A percentile compares a stretch with the other conserved stretches of the same genome.
Evolutionary conservation across 2,888 invertebrate species (phyloP).

Genomic region (Adelphocoris suturalis): DNA sequence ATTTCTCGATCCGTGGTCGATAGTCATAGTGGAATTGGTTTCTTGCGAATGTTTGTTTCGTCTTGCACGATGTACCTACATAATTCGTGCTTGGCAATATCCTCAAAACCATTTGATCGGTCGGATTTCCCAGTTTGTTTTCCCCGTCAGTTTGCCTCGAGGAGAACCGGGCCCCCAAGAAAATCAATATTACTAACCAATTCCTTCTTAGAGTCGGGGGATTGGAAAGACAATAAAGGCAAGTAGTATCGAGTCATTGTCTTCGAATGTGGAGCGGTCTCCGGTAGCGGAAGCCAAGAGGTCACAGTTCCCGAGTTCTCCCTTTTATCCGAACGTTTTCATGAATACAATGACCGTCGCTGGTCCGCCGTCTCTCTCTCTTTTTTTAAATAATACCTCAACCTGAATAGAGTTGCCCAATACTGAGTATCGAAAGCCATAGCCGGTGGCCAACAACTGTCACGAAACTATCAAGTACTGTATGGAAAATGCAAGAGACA

Average conservation of each 20-base stretch:
- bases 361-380: slow-evolving; percentile 14
- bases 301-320: slow-evolving; percentile 54
- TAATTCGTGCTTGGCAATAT: too few relatives aligned
- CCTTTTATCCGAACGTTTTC: slow-evolving; percentile 54
- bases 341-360: slow-evolving; percentile 54
- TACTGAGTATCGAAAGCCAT: neutral
- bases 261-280: slow-evolving; percentile 65
- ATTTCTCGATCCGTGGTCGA: too few relatives aligned
- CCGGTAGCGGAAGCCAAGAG: slow-evolving; percentile 64
- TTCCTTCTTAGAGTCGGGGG: neutral
- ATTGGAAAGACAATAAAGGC: slow-evolving; percentile 52
- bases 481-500: too few relatives aligned
- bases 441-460: too few relatives aligned
- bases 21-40: too few relatives aligned
- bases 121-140: too few relatives aligned
- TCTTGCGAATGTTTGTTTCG: too few relatives aligned
- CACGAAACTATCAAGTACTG: too few relatives aligned
- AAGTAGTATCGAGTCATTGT: slow-evolving; percentile 66
- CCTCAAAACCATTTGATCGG: too few relatives aligned
- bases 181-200: neutral
- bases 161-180: too few relatives aligned
- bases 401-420: slow-evolving; percentile 32
- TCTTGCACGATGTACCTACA: too few relatives aligned
- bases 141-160: too few relatives aligned
- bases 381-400: slow-evolving; percentile 22